These are phyloP conservation scores for Chiridota heheva DNA, from an alignment of 35 echinoderm and acorn worm species.

Conservation along the genomic window DNA sequence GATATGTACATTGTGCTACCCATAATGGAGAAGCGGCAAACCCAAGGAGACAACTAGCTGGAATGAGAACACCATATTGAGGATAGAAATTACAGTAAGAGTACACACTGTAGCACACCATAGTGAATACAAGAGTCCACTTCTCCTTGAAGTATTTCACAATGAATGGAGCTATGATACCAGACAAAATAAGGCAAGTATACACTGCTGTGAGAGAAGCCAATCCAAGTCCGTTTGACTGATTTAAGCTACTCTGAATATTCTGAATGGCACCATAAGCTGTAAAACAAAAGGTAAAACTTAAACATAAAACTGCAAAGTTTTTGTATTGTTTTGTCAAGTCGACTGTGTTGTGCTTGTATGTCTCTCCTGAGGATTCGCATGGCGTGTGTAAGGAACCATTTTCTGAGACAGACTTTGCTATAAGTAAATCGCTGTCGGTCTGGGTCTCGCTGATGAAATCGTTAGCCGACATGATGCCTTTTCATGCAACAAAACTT, in stretches of 20 bases:
- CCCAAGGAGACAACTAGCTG: slow-evolving; percentile 29
- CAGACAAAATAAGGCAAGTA: slow-evolving; percentile 5
- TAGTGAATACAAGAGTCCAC: slow-evolving; percentile 15
- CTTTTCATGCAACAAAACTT: no score
- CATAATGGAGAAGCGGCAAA: slow-evolving; percentile 23
- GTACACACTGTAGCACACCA: slow-evolving; percentile 2
- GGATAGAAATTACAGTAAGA: slow-evolving; percentile 23
- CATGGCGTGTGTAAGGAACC: no score
- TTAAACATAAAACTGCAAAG: background rate
- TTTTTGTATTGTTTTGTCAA: no score
- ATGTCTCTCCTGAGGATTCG: no score
- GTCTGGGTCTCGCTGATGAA: no score
- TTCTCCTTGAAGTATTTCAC: slow-evolving; percentile 16
- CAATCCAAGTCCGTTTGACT: background rate
- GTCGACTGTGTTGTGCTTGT: no score
- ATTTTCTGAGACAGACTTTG: no score
- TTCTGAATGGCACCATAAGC: slow-evolving; percentile 26
- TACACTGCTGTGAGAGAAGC: slow-evolving; percentile 21
- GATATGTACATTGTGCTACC: slow-evolving; percentile 31
- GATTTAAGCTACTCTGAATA: slow-evolving; percentile 30
- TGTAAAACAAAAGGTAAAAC: no score
- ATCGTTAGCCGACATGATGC: no score
- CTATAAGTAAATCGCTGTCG: no score
- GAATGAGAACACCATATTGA: slow-evolving; percentile 13
- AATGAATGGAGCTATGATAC: slow-evolving; percentile 35